phyloP scores from a whole-genome alignment of 2,888 invertebrate species.

The Zhengitettix transpicula region DNA sequence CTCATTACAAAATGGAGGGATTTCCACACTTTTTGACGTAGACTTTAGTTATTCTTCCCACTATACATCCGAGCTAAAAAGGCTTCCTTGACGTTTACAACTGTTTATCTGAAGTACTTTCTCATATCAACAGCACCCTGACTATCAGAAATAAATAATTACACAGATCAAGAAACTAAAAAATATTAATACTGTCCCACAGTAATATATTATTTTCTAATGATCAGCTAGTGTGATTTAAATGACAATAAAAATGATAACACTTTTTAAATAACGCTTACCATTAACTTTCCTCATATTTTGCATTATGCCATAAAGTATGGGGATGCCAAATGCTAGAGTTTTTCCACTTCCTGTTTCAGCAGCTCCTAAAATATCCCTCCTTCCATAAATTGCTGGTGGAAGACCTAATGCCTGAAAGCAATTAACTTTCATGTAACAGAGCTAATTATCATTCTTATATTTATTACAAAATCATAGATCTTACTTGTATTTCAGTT shows the following conservation, averaged over 20 bases:
- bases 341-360: conserved; percentile 99
- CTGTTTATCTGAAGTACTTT: too few relatives aligned
- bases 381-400: conserved; percentile 66
- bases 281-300: conserved; percentile 33
- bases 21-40: too few relatives aligned
- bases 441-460: background rate
- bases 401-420: conserved; percentile 46
- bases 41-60: too few relatives aligned
- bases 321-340: conserved; percentile 89
- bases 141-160: too few relatives aligned
- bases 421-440: conserved; percentile 1
- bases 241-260: background rate
- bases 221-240: background rate
- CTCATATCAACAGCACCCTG: too few relatives aligned
- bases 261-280: background rate
- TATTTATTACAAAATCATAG: background rate
- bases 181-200: too few relatives aligned
- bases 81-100: too few relatives aligned
- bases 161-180: too few relatives aligned
- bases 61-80: too few relatives aligned
- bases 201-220: too few relatives aligned
- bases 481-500: conserved; percentile 63
- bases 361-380: conserved; percentile 94
- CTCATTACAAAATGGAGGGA: too few relatives aligned
- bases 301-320: conserved; percentile 69